Base-by-base conservation (phyloP, 2,113 vertebrate species). In the Myotis yumanensis region DNA sequence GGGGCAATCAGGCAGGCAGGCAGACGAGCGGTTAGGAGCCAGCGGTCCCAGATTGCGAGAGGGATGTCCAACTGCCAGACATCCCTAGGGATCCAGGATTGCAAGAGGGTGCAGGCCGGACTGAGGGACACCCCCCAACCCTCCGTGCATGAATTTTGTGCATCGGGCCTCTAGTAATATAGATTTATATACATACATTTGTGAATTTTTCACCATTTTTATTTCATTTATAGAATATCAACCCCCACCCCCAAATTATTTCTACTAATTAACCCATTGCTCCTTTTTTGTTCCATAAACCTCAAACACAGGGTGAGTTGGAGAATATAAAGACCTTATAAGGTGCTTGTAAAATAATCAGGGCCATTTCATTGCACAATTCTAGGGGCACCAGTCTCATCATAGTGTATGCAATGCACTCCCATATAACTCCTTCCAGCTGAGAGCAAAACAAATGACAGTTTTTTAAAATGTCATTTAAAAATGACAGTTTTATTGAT, bases 281-380 rank as follows among this genome's bases (percentile, higher is more conserved):
- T 88, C 54, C 72, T 88, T 91, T 89, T 96, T 64, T 88, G 28
- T 25, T 85, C 51, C 43, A 84, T 51, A 72, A 84, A 81, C 9
- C 30, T 91, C 69, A 82, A 91, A 80, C 75, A 22, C 69, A 76
- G 43, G 90, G 77, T 48, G 86, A n/a, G 43, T 23, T 51, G 35
- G 11, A 80, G 12, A 43, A 76, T 37, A 28, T 90, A 75, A 69
- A 62, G 20, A 52, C 73, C 6, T 5, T 54, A 28, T 12, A 57
- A 35, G 4, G 8, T 9, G 22, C 52, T 88, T 22, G 12, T 11
- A 17, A 68, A 32, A 68, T 90, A n/a, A 79, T 46, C 46, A 73
- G 25, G 30, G 30, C 48, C 43, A 46, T 51, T 28, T 37, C 48
- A 37, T n/a, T 37, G 14, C 35, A 59, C 51, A 46, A 28, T 32